Percentiles rank a stretch among this genome's conserved stretches.
These are phyloP conservation scores for Nebria salina DNA, from an alignment of 2,888 invertebrate genomes.

Conservation along the genomic window DNA sequence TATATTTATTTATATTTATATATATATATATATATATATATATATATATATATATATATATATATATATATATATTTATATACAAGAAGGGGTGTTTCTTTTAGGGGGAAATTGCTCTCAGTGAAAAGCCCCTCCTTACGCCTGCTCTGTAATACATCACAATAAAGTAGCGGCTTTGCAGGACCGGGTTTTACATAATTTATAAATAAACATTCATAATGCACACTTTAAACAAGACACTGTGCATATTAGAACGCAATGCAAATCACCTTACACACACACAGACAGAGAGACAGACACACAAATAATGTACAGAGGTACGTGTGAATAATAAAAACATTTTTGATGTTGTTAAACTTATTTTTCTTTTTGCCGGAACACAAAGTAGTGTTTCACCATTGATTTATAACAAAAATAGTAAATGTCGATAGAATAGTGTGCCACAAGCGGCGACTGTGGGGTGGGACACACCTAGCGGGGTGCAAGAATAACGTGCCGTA, in stretches of 20 bases:
- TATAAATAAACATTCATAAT: slow-evolving; percentile 64
- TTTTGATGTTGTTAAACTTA: too few species aligned
- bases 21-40: slow-evolving; percentile 1
- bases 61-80: slow-evolving; percentile 11
- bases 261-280: slow-evolving; percentile 54
- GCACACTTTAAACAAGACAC: slow-evolving; percentile 60
- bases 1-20: background rate
- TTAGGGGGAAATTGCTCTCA: background rate
- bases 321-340: too few species aligned
- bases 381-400: too few species aligned
- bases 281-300: background rate
- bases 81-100: background rate
- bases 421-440: too few species aligned
- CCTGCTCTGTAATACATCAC: slow-evolving; percentile 39
- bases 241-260: slow-evolving; percentile 54
- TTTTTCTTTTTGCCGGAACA: too few species aligned
- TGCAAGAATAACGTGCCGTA: background rate
- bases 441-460: too few species aligned
- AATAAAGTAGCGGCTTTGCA: slow-evolving; percentile 43
- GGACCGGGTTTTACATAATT: slow-evolving; percentile 60
- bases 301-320: background rate
- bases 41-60: slow-evolving; percentile 18
- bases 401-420: too few species aligned
- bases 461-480: too few species aligned
- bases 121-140: background rate